phyloP scores from a whole-genome alignment of 1,140 invertebrate genomes.

The Acarapis woodi region DNA sequence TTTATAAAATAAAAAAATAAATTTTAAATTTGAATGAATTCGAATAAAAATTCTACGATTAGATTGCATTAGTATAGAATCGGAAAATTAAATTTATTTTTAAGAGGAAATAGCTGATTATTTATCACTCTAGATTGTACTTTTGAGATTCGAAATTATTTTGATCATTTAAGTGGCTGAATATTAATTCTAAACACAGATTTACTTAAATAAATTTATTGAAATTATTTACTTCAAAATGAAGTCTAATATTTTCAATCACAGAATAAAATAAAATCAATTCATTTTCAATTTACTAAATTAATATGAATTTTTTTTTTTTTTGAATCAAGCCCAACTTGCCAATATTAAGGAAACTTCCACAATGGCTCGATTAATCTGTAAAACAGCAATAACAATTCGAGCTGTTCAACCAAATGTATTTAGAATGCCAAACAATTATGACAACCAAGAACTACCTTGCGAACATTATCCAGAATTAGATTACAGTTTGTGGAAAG shows the following conservation, averaged over 20 bases:
- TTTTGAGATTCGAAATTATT: neutral
- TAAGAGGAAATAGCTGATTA: neutral
- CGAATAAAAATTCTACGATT: neutral
- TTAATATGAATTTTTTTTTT: neutral
- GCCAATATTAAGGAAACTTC: conserved; percentile 1
- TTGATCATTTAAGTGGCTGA: neutral
- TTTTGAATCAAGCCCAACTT: neutral
- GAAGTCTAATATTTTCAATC: neutral
- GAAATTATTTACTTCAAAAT: neutral
- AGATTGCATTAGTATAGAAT: neutral
- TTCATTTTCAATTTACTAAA: neutral
- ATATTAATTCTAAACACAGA: neutral
- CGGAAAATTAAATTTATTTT: neutral
- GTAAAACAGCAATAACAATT: neutral
- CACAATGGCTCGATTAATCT: neutral
- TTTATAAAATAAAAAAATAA: too few species aligned
- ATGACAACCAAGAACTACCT: too few species aligned
- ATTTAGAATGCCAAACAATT: too few species aligned
- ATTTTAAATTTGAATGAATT: too few species aligned
- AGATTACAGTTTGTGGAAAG: conserved; percentile 8
- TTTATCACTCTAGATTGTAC: neutral
- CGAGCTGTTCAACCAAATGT: too few species aligned
- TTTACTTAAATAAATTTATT: neutral
- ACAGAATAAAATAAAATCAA: neutral
- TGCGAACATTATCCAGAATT: conserved; percentile 3